Evolutionary conservation across 2,113 vertebrate genomes (phyloP), one percentile per base, ranked within the genome.

Genomic region (Chloropsis cyanopogon): DNA sequence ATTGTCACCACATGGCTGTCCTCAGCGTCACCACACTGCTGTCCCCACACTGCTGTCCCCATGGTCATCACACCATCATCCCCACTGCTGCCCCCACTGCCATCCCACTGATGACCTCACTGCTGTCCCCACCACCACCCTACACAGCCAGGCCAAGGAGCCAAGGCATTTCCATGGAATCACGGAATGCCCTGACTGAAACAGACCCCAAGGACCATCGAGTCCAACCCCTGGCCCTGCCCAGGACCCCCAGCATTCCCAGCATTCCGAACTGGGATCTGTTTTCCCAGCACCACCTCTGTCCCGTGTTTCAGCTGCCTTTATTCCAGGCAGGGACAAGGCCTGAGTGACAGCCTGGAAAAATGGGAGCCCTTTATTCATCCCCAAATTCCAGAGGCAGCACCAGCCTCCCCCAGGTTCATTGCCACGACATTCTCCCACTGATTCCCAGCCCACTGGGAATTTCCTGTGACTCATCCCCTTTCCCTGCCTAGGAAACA

Each of bases 291-390:
- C 65, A 61, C 64, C 41, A 6, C 16, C 33, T n/a, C 25, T 41
- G 75, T 21, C n/a, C 66, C 0, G 0, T 31, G 65, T 47, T 56
- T 11, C 29, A 54, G 79, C 39, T 33, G 5, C 59, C 61, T 35
- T 77, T 13, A 22, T 37, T 56, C 35, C 64, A 68, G 78, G 59
- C 64, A 63, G 7, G 49, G 80, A 65, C 46, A 10, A 65, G 46
- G 28, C n/a, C 79, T 47, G 86, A 90, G 23, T 78, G 95, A 73
- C 91, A 91, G 83, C 83, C 57, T 80, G 28, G 69, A 68, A 63
- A 81, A 85, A 59, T 1, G 39, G 88, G 57, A 90, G 69, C 65
- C 60, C 29, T 86, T 93, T 82, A 86, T 91, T 89, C 93, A 93
- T 75, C 59, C 90, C 91, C 75, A 60, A 39, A 76, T 79, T 65